Evolutionary conservation across 2,888 invertebrate species (phyloP).

Genomic region (Endomychus coccineus): DNA sequence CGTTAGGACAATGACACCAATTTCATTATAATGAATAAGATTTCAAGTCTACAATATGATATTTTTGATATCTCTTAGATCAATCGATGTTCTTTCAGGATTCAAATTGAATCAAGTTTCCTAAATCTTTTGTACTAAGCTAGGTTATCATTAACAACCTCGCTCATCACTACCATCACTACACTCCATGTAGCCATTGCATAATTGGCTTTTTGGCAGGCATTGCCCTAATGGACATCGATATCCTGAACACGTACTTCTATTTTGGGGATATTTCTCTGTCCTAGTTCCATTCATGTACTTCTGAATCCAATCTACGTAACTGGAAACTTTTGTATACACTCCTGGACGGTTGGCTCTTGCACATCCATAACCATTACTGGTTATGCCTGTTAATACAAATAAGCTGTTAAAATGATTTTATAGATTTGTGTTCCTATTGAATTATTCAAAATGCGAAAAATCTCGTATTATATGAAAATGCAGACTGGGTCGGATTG

Average conservation of each 20-base stretch:
- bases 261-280: conserved; percentile 19
- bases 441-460: too few relatives aligned
- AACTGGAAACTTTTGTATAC: conserved; percentile 71
- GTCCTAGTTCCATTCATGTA: conserved; percentile 40
- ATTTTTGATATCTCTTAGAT: too few relatives aligned
- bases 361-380: conserved; percentile 75
- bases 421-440: too few relatives aligned
- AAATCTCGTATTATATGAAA: too few relatives aligned
- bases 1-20: too few relatives aligned
- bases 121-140: too few relatives aligned
- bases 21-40: too few relatives aligned
- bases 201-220: conserved; percentile 60
- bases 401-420: conserved; percentile 36
- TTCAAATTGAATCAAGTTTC: too few relatives aligned
- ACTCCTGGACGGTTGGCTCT: conserved; percentile 71
- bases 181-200: conserved; percentile 73
- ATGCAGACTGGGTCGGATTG: too few relatives aligned
- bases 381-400: conserved; percentile 61
- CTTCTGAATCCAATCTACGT: conserved; percentile 63
- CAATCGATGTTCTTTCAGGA: too few relatives aligned
- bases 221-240: conserved; percentile 72
- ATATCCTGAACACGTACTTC: conserved; percentile 54
- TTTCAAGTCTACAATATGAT: too few relatives aligned
- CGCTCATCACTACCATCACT: conserved; percentile 68
- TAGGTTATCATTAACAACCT: conserved; percentile 45